Evolutionary conservation across 2,113 vertebrate species (phyloP), one percentile per base, ranked within the genome.

Genomic region (Cariama cristata): DNA sequence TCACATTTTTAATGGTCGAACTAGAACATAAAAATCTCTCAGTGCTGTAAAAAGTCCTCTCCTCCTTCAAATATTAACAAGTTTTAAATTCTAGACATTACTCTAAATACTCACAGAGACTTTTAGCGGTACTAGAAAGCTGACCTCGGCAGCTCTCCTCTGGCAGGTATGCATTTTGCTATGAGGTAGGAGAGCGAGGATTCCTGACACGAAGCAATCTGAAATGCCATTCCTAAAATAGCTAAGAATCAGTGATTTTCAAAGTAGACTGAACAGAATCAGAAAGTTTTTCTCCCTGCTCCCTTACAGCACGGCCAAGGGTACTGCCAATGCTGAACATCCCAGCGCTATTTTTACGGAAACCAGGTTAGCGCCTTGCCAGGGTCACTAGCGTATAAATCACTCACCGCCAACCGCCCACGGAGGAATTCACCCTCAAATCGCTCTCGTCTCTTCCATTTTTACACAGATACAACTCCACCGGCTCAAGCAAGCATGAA

Each of bases 191-290:
- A 81, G 49, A 68, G 24, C 0, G 0, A 4, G 40, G 69, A 93
- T 45, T 95, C 86, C 64, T 80, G 71, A 84, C 67, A 58, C 77
- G 68, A 26, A 74, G 66, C 53, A 69, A 86, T 71, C 49, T 1
- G 0, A 95, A 81, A 80, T 90, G 40, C 73, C 86, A 64, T 95
- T 95, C 89, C 87, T 95, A 73, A 93, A 90, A 96, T 66, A 95
- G 56, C 67, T 82, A 75, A 53, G 80, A 84, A 74, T 45, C 91
- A 79, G 84, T 8, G 1, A 56, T 50, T 90, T 95, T 89, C 9
- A 1, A 50, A 85, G 62, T 2, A 66, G 23, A 11, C 55, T 81
- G 63, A 88, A 30, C 10, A 58, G 45, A 89, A 82, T 30, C 59
- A 63, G n/a, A 0, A 72, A 84, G 49, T 77, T 96, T 80, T 91